These are phyloP conservation scores for Idaea dimidiata DNA, from an alignment of 2,888 invertebrate genomes.

Conservation along the genomic window DNA sequence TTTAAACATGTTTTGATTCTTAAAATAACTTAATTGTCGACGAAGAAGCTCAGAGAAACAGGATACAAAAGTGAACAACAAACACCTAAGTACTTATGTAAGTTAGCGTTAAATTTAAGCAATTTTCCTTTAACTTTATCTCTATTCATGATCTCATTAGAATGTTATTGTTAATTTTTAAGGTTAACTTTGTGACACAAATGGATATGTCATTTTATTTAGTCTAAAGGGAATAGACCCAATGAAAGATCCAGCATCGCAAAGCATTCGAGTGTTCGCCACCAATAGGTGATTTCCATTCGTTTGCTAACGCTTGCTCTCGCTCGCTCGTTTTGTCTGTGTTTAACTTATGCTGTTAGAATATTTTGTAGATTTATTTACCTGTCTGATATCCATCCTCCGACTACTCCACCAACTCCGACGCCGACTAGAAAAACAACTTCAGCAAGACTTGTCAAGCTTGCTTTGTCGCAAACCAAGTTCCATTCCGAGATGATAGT, in stretches of 20 bases:
- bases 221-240: not conserved
- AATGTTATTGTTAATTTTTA: not conserved
- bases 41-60: constrained; percentile 11
- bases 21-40: constrained; percentile 13
- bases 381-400: constrained; percentile 89
- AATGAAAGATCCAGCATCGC: too few species aligned
- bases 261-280: too few species aligned
- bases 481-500: constrained; percentile 89
- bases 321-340: too few species aligned
- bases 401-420: constrained; percentile 88
- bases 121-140: not conserved
- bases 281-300: too few species aligned
- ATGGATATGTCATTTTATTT: not conserved
- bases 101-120: not conserved
- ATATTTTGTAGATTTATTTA: constrained; percentile 31
- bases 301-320: too few species aligned
- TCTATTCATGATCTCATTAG: not conserved
- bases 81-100: not conserved
- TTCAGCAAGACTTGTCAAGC: constrained; percentile 86
- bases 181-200: not conserved
- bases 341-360: too few species aligned
- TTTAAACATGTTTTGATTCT: constrained; percentile 14
- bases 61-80: not conserved
- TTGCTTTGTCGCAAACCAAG: constrained; percentile 86
- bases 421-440: constrained; percentile 89